These are phyloP conservation scores for Bradypus variegatus DNA, from an alignment of 2,797 vertebrate genomes.

Conservation along the genomic window DNA sequence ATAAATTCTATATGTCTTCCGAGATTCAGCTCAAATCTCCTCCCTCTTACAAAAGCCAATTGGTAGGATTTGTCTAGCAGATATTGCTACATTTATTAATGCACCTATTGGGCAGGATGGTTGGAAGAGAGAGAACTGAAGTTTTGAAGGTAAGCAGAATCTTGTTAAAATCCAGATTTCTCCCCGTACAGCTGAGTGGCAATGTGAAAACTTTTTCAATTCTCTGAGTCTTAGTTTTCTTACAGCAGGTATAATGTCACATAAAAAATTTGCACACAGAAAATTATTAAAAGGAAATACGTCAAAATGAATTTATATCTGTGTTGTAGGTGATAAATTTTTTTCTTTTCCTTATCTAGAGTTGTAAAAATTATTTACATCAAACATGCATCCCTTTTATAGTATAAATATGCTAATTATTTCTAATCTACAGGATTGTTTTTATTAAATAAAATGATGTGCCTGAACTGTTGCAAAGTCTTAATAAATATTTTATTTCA, in stretches of 20 bases:
- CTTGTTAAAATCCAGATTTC: not conserved
- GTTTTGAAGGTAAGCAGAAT: constrained; percentile 28
- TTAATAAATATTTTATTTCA: constrained; percentile 1
- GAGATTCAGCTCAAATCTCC: not conserved
- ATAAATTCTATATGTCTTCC: constrained; percentile 10
- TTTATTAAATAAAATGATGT: not conserved
- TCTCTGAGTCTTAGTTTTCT: constrained; percentile 1
- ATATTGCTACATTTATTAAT: not conserved
- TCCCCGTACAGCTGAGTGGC: not conserved
- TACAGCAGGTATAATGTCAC: not conserved
- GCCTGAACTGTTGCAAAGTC: not conserved
- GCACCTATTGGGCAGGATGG: not conserved
- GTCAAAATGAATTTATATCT: constrained; percentile 3
- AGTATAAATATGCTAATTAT: not conserved
- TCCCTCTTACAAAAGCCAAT: not conserved
- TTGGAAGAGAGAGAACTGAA: not conserved
- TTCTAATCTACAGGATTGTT: not conserved
- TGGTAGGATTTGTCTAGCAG: not conserved
- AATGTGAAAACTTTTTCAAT: not conserved
- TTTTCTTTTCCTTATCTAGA: not conserved
- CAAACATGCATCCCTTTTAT: not conserved
- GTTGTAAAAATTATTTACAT: constrained; percentile 6
- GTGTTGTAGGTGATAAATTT: not conserved
- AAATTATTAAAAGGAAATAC: not conserved
- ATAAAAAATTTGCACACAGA: not conserved